Evolutionary conservation across 2,113 vertebrate genomes (phyloP).

Genomic region (Dromiciops gliroides): DNA sequence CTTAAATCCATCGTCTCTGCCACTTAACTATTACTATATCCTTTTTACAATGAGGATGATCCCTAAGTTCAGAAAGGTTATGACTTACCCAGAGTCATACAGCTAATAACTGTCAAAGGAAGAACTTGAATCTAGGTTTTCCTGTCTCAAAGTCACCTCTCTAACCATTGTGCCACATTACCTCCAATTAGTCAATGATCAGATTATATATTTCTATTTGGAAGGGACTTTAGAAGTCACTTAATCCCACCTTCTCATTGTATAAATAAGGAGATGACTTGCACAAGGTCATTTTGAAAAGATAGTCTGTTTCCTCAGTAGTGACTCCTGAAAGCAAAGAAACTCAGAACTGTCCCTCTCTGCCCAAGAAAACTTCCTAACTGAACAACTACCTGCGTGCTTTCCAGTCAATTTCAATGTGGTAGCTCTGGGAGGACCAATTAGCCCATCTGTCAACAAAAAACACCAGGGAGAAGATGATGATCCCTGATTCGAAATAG

Average conservation of each 20-base stretch:
- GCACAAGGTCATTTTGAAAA: background rate
- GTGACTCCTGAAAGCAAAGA: slow-evolving; percentile 38
- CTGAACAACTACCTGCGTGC: slow-evolving; percentile 62
- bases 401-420: slow-evolving; percentile 66
- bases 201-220: background rate
- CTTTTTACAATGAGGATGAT: background rate
- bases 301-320: background rate
- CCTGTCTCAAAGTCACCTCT: background rate
- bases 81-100: background rate
- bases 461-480: slow-evolving; percentile 69
- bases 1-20: background rate
- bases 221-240: background rate
- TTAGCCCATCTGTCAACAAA: slow-evolving; percentile 77
- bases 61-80: background rate
- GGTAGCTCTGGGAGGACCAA: slow-evolving; percentile 75
- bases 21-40: background rate
- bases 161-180: background rate
- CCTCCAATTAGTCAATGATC: background rate
- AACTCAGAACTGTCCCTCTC: slow-evolving; percentile 4
- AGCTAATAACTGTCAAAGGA: background rate
- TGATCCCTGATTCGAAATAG: slow-evolving; percentile 74
- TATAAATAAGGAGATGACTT: background rate
- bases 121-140: background rate
- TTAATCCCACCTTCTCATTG: background rate
- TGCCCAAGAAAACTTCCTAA: slow-evolving; percentile 9